Conservation (phyloP, 2,888 invertebrate species). For the Cyclophora punctaria region DNA sequence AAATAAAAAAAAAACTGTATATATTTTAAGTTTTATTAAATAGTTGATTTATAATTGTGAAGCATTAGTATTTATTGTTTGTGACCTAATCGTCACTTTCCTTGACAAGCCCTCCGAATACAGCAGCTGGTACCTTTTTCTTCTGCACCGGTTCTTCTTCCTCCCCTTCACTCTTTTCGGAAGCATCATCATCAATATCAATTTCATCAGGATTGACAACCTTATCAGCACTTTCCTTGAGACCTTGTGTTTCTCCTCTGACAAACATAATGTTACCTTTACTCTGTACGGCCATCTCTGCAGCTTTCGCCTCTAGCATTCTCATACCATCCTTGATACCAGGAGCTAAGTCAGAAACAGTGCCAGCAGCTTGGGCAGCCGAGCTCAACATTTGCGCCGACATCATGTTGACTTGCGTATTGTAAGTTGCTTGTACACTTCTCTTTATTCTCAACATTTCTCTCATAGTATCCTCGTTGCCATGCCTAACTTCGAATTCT, state of each 20-base stretch:
- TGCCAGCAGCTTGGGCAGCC: slow-evolving; percentile 78
- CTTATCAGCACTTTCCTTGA: slow-evolving; percentile 77
- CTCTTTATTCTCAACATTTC: slow-evolving; percentile 99
- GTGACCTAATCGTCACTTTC: slow-evolving; percentile 27
- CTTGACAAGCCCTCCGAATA: slow-evolving; percentile 87
- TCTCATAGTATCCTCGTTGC: slow-evolving; percentile 99
- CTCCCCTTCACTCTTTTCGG: slow-evolving; percentile 78
- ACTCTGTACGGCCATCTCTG: slow-evolving; percentile 77
- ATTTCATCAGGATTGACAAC: slow-evolving; percentile 93
- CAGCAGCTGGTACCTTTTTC: slow-evolving; percentile 90
- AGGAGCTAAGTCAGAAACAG: slow-evolving; percentile 82
- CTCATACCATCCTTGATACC: slow-evolving; percentile 91
- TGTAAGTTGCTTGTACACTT: slow-evolving; percentile 97
- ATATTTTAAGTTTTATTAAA: slow-evolving; percentile 48
- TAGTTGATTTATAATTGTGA: slow-evolving; percentile 40
- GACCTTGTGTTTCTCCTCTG: slow-evolving; percentile 88
- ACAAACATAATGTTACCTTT: slow-evolving; percentile 87
- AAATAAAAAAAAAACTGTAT: slow-evolving; percentile 49
- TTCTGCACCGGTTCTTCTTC: slow-evolving; percentile 86
- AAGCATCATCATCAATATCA: slow-evolving; percentile 82
- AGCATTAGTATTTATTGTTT: slow-evolving; percentile 2
- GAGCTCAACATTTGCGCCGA: slow-evolving; percentile 96
- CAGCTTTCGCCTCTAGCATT: slow-evolving; percentile 88
- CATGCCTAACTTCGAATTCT: slow-evolving; percentile 98
- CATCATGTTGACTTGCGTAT: slow-evolving; percentile 99